Evolutionary conservation across 2,797 vertebrate species (phyloP).

Genomic region (Anguilla anguilla): DNA sequence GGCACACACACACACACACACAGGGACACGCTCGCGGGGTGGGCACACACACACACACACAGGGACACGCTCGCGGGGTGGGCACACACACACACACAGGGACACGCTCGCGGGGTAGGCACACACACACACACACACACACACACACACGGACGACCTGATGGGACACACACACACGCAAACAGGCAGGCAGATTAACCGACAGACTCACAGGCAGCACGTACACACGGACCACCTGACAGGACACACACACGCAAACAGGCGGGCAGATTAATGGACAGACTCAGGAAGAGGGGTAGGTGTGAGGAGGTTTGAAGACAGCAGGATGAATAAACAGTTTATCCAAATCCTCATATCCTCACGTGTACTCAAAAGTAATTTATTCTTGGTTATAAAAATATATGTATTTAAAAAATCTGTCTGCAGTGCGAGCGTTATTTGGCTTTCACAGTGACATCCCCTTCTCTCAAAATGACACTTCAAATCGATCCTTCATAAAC

Average conservation of each 20-base stretch:
- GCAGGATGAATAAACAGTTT: not conserved
- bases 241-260: not conserved
- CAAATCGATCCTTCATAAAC: not conserved
- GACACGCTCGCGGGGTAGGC: not conserved
- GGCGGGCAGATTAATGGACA: not conserved
- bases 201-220: not conserved
- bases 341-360: not conserved
- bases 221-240: not conserved
- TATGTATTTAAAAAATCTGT: not conserved
- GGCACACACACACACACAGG: not conserved
- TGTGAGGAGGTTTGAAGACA: not conserved
- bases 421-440: not conserved
- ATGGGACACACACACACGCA: not conserved
- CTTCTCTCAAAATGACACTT: not conserved
- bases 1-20: not conserved
- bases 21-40: not conserved
- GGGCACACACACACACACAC: not conserved
- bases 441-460: not conserved
- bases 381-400: not conserved
- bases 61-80: not conserved
- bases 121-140: conserved; percentile 35
- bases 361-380: not conserved
- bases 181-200: not conserved
- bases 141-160: not conserved
- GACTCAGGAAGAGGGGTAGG: not conserved